A percentile compares a stretch with the other conserved stretches of the same genome.
These are phyloP conservation scores for Actinopyga echinites DNA, from an alignment of 53 echinoderm and acorn worm species.

Conservation along the genomic window DNA sequence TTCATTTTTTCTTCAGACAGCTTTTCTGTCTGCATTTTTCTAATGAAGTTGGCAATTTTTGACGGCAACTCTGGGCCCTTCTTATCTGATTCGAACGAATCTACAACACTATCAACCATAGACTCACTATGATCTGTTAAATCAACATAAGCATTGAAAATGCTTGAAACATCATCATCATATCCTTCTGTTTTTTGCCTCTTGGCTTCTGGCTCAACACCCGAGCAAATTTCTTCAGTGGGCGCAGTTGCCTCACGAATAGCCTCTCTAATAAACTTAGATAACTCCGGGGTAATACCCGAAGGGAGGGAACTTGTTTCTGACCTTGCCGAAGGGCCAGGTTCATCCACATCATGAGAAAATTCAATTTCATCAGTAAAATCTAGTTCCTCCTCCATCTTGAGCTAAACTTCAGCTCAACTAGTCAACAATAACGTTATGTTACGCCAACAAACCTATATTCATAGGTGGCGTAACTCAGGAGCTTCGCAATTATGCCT, in stretches of 20 bases:
- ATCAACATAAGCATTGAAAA: too few relatives aligned
- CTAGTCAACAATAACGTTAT: too few relatives aligned
- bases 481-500: too few relatives aligned
- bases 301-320: background rate
- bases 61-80: too few relatives aligned
- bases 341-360: background rate
- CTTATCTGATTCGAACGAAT: too few relatives aligned
- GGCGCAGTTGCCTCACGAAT: background rate
- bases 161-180: too few relatives aligned
- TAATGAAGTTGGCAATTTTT: too few relatives aligned
- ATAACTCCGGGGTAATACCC: background rate
- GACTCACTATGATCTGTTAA: too few relatives aligned
- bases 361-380: background rate
- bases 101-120: too few relatives aligned
- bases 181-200: too few relatives aligned
- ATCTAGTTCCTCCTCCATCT: background rate
- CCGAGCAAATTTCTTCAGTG: background rate
- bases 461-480: background rate
- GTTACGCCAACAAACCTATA: background rate
- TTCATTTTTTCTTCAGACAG: slow-evolving; percentile 1
- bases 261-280: background rate
- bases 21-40: too few relatives aligned
- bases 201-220: background rate
- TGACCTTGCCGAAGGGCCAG: background rate
- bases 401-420: background rate